These are phyloP conservation scores for Capra hircus DNA, from an alignment of 2,113 vertebrate species.

Conservation along the genomic window DNA sequence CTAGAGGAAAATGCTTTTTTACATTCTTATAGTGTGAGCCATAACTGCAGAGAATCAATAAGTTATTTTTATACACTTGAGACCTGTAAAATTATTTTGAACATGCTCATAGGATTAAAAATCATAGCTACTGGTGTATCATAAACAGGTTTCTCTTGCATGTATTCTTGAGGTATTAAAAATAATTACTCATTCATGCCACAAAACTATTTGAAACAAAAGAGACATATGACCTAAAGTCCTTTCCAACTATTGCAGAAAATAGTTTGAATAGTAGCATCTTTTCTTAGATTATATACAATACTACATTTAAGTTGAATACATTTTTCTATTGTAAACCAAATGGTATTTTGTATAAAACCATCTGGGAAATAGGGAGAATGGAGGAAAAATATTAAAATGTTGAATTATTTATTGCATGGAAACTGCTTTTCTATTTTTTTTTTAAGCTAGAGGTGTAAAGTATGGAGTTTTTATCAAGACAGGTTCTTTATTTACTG, in stretches of 20 bases:
- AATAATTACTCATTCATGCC: not conserved
- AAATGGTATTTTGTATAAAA: not conserved
- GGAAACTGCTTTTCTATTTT: not conserved
- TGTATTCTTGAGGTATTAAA: not conserved
- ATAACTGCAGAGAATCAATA: not conserved
- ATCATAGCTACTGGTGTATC: not conserved
- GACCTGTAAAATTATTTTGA: slow-evolving; percentile 20
- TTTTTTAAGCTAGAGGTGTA: not conserved
- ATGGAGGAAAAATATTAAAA: not conserved
- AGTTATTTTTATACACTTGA: slow-evolving; percentile 28
- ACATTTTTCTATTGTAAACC: not conserved
- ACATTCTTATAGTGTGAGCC: not conserved
- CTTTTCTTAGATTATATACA: not conserved
- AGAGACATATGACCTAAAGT: not conserved
- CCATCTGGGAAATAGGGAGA: not conserved
- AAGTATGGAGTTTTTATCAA: not conserved
- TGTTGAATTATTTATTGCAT: not conserved
- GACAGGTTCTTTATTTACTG: not conserved
- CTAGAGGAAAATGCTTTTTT: not conserved
- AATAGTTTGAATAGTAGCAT: not conserved
- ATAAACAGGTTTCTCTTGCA: slow-evolving; percentile 5
- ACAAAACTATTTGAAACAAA: not conserved
- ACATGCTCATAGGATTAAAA: slow-evolving; percentile 8
- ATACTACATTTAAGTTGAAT: not conserved
- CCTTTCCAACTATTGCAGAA: not conserved